Conservation (phyloP, 2,113 vertebrate genomes). For the Limanda limanda region DNA sequence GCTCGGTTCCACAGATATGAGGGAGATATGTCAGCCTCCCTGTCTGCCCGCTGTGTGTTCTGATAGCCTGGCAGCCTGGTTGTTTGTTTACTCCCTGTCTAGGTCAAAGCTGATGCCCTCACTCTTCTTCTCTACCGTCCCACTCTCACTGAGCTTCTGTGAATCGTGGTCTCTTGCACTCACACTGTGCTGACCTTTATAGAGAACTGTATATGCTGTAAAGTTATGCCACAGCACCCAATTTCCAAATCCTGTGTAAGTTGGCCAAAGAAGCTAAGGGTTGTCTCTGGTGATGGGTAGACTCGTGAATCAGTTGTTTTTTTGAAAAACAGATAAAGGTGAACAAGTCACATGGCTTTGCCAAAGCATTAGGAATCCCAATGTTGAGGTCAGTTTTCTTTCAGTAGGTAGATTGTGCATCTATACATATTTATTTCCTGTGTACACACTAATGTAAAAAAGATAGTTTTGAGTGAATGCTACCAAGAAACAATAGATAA, state of each 20-base stretch:
- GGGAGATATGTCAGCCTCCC: constrained; percentile 65
- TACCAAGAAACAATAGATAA: too few species aligned
- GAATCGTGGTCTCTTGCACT: constrained; percentile 30
- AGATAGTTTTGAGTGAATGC: too few species aligned
- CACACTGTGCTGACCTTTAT: constrained; percentile 58
- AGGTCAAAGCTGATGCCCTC: constrained; percentile 74
- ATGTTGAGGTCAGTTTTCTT: neutral
- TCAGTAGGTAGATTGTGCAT: neutral
- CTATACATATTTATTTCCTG: neutral
- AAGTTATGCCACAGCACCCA: constrained; percentile 50
- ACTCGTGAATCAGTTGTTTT: neutral
- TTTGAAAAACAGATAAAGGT: neutral
- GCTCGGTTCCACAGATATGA: constrained; percentile 60
- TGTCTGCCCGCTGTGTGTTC: constrained; percentile 69
- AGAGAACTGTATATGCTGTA: constrained; percentile 39
- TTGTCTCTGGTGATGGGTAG: neutral
- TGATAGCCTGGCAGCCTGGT: constrained; percentile 69
- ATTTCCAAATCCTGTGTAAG: constrained; percentile 11
- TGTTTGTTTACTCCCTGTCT: constrained; percentile 76
- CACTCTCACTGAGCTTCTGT: constrained; percentile 19
- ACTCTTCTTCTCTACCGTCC: constrained; percentile 49
- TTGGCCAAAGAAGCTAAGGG: neutral
- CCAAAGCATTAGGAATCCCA: neutral
- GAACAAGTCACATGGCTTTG: neutral
- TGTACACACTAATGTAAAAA: too few species aligned